Conservation (phyloP, 2,797 vertebrate species). For the Sebastes nivosus region DNA sequence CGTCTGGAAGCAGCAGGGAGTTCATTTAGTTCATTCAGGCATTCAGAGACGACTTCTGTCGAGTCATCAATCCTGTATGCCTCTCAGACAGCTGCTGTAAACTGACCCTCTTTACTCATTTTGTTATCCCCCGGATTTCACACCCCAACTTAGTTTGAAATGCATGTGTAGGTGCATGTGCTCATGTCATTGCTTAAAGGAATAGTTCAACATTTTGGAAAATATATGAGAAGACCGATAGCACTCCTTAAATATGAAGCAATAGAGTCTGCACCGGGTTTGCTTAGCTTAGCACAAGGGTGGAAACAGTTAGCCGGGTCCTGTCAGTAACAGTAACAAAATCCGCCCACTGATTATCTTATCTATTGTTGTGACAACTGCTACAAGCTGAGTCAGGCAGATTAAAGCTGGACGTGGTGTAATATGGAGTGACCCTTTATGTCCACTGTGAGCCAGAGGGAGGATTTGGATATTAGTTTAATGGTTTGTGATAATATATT, state of each 20-base stretch:
- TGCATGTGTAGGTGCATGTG: neutral
- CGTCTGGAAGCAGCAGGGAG: slow-evolving; percentile 16
- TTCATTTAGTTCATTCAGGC: slow-evolving; percentile 48
- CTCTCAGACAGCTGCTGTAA: slow-evolving; percentile 65
- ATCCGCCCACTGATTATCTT: neutral
- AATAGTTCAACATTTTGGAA: neutral
- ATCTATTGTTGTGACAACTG: neutral
- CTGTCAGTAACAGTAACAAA: neutral
- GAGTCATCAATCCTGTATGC: slow-evolving; percentile 45
- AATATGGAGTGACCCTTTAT: neutral
- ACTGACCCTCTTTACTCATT: slow-evolving; percentile 20
- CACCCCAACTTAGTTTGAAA: neutral
- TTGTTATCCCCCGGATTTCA: slow-evolving; percentile 3
- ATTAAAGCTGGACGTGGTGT: neutral
- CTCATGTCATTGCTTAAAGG: no score
- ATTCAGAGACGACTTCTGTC: slow-evolving; percentile 38
- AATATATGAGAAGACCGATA: neutral
- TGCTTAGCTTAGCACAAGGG: neutral
- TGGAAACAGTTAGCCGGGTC: neutral
- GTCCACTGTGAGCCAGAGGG: neutral
- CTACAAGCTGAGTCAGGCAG: neutral
- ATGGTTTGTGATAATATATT: slow-evolving; percentile 21
- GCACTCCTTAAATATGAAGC: neutral
- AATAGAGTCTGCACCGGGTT: neutral
- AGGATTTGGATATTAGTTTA: neutral